Conservation (phyloP, 1,140 invertebrate genomes). For the Halesus radiatus region DNA sequence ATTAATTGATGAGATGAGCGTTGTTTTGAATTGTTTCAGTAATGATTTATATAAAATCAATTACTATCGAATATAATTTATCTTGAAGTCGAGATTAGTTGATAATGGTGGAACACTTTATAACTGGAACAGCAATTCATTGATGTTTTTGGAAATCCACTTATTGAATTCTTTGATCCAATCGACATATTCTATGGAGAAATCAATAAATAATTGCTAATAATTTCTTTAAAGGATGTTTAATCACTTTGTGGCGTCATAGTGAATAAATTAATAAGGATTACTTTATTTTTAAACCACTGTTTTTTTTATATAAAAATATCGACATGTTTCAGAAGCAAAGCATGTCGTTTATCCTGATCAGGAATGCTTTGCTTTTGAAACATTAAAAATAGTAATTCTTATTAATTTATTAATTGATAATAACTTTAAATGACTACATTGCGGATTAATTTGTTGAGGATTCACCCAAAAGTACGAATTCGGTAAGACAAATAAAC, state of each 20-base stretch:
- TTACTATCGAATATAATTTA: not conserved
- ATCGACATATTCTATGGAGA: constrained; percentile 21
- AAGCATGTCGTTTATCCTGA: too few species aligned
- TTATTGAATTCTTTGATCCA: not conserved
- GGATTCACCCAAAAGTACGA: constrained; percentile 19
- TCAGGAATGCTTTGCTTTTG: too few species aligned
- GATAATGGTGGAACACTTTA: not conserved
- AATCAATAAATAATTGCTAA: not conserved
- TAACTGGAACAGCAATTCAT: not conserved
- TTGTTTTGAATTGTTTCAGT: not conserved
- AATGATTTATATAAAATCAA: not conserved
- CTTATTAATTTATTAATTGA: too few species aligned
- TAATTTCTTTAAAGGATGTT: too few species aligned
- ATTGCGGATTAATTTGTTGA: not conserved
- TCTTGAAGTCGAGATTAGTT: not conserved
- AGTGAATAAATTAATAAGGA: too few species aligned
- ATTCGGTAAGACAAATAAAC: too few species aligned
- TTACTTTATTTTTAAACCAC: too few species aligned
- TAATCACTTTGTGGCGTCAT: too few species aligned
- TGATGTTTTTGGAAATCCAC: not conserved
- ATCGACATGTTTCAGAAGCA: too few species aligned
- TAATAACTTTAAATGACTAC: not conserved
- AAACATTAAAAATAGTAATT: too few species aligned
- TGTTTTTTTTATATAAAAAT: too few species aligned
- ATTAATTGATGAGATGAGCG: too few species aligned